Base-by-base conservation (phyloP, 2,797 vertebrate genomes). In the Acrossocheilus wenchowensis region DNA sequence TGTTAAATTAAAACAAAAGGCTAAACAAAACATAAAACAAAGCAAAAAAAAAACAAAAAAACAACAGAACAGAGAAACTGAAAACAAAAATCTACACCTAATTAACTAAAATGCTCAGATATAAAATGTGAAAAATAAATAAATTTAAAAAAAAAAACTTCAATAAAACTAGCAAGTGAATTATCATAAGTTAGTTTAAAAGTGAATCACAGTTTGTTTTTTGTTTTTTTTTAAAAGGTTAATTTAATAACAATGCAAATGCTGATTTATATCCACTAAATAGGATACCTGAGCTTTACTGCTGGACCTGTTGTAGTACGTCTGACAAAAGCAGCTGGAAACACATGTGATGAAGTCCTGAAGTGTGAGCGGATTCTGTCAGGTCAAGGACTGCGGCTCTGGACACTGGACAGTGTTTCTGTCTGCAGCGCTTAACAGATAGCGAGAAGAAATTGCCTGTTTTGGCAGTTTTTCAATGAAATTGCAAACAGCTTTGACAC, bases 341-440 rank as follows among this genome's bases (percentile, higher is more conserved):
- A 60, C 4, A 10, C 21, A 2, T 60, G 39, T 89, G 88, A 89
- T 75, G 72, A 87, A 84, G 83, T 71, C 77, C 83, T 78, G 69
- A 30, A 52, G 71, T 14, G 36, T 41, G 77, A 87, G 82, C 48
- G 62, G 84, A 75, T 57, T 69, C 80, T 71, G 57, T 43, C 23
- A 73, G 89, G 89, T 89, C 90, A 88, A 80, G 83, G 81, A 86
- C 88, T 62, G 69, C 36, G 9, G 4, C 36, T 84, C 54, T 80
- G 74, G 87, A 88, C 82, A n/a, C 83, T 80, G 71, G 66, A 84
- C 86, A 62, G 78, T 39, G 48, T 81, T 30, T 86, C 66, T 75
- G 43, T 85, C 71, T 78, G 41, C 64, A 48, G 7, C 26, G 19
- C 5, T 81, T 54, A 75, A 54, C 34, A 34, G 8, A 50, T 3